A percentile compares a stretch with the other conserved stretches of the same genome.
Conservation (phyloP, 2,113 vertebrate species). For the Pollachius pollachius region DNA sequence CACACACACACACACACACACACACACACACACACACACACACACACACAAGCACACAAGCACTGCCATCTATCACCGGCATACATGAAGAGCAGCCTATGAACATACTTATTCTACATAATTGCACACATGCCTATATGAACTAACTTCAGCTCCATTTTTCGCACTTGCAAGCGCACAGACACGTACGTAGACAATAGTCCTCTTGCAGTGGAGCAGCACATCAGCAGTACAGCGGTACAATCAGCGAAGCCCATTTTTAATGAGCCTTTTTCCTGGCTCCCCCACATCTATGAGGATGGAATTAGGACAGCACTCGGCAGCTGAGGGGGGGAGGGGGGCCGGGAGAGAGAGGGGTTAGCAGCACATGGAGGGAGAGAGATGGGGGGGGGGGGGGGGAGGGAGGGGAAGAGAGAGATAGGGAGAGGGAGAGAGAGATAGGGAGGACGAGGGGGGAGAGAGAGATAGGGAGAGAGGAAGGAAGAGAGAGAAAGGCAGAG, state of each 20-base stretch:
- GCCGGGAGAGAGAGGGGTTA: neutral
- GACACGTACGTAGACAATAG: neutral
- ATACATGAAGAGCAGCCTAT: too few relatives aligned
- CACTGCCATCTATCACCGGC: too few relatives aligned
- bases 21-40: too few relatives aligned
- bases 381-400: conserved; percentile 32
- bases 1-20: too few relatives aligned
- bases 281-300: conserved; percentile 52
- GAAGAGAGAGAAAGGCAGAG: neutral
- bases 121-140: too few relatives aligned
- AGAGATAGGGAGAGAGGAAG: conserved; percentile 2
- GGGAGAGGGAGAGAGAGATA: neutral
- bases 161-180: neutral
- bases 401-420: neutral
- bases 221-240: conserved; percentile 6
- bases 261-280: conserved; percentile 54
- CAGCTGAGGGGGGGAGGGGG: neutral
- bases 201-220: neutral
- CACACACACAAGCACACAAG: too few relatives aligned
- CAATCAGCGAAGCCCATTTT: conserved; percentile 56
- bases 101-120: too few relatives aligned
- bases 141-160: too few relatives aligned
- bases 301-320: conserved; percentile 60
- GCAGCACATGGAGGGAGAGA: neutral
- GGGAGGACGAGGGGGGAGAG: conserved; percentile 23